Evolutionary conservation across 2,113 vertebrate genomes (phyloP), one percentile per base, ranked within the genome.

Genomic region (Alligator sinensis): DNA sequence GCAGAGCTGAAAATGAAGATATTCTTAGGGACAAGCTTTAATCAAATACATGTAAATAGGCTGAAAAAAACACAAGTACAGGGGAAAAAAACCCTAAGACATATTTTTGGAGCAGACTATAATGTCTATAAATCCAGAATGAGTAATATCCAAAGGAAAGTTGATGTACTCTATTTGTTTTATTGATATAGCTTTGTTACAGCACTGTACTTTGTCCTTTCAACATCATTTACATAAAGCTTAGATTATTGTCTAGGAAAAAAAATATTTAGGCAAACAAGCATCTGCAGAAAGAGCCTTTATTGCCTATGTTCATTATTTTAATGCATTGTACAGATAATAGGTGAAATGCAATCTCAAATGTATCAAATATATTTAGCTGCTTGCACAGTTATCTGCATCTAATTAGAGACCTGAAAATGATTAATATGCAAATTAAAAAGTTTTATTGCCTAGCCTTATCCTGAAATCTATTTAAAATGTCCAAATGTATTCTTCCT

Each of bases 341-440:
- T 63, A 89, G 61, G 58, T 95, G 38, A 96, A 84, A 62, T 74
- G 92, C 88, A 94, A 94, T 84, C 91, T 60, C 88, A 88, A 90
- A 70, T 84, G 87, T 91, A 88, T 93, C 81, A 88, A 63, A 47
- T 91, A 95, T 84, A 88, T 91, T 91, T 91, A 94, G 77, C 58
- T 87, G 77, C 68, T 76, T 62, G 38, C 70, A 58, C 61, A 88
- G 70, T 95, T 93, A 92, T 47, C 60, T 94, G 83, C 84, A 87
- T 88, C 84, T 94, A 94, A 95, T 95, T 97, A 91, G 68, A 90
- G 88, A 91, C 80, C 15, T 86, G 76, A 89, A 94, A 84, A 70
- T 94, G 80, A 95, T 94, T 94, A 96, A 92, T 92, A 91, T 86
- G 70, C 82, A 90, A n/a, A 94, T 59, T 91, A 14, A 89, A 94